A percentile compares a stretch with the other conserved stretches of the same genome.
phyloP scores from a whole-genome alignment of 2,888 invertebrate genomes.

The Drepanosiphum platanoidis region DNA sequence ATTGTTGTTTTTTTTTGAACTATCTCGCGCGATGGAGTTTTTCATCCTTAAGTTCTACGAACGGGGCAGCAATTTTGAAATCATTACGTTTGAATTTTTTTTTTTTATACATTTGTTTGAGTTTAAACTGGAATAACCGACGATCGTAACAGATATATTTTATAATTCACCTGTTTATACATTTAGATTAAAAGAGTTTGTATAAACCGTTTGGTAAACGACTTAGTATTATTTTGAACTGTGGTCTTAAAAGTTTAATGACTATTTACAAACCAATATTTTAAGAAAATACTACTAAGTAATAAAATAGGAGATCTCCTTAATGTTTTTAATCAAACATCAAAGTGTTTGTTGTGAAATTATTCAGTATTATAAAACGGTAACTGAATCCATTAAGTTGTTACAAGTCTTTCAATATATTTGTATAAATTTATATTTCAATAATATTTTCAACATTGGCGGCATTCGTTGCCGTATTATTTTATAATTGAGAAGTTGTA shows the following conservation, averaged over 20 bases:
- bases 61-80: no score
- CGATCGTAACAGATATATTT: no score
- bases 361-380: not conserved
- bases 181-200: no score
- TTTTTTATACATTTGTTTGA: no score
- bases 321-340: not conserved
- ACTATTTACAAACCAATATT: not conserved
- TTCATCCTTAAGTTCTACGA: no score
- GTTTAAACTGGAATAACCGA: no score
- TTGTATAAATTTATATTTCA: not conserved
- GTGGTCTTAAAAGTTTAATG: not conserved
- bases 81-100: no score
- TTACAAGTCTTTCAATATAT: not conserved
- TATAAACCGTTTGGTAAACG: not conserved
- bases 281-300: not conserved
- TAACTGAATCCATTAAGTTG: slow-evolving; percentile 7
- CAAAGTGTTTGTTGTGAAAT: not conserved
- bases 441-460: not conserved
- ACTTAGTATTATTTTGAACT: not conserved
- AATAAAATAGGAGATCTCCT: not conserved
- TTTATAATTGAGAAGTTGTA: not conserved
- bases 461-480: not conserved
- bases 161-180: no score
- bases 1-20: no score
- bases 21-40: no score